These are phyloP conservation scores for Notolepis coatsorum DNA, from an alignment of 2,797 vertebrate species.

Conservation along the genomic window DNA sequence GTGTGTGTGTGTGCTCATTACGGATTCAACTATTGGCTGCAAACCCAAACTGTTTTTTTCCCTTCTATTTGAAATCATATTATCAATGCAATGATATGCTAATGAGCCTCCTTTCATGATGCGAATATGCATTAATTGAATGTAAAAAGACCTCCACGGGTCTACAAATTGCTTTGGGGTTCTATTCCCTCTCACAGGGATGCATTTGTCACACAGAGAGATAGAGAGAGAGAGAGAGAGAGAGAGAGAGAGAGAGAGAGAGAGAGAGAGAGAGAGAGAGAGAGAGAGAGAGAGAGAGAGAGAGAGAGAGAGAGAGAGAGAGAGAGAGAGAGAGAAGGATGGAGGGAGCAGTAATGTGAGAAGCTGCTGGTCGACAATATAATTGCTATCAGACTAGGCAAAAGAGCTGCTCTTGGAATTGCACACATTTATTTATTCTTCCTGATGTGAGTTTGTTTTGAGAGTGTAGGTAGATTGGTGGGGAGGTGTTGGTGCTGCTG, in stretches of 20 bases:
- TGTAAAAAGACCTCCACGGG: conserved; percentile 36
- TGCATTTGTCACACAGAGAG: conserved; percentile 44
- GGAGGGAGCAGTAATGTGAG: no score
- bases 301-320: background rate
- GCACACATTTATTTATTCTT: no score
- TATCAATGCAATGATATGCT: conserved; percentile 35
- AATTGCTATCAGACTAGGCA: no score
- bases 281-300: background rate
- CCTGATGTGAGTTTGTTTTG: no score
- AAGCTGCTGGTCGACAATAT: no score
- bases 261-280: background rate
- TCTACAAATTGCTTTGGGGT: conserved; percentile 57
- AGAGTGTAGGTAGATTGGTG: no score
- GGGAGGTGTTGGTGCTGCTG: no score
- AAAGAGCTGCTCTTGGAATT: no score
- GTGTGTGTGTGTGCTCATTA: conserved; percentile 28
- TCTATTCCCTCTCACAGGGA: conserved; percentile 55
- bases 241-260: background rate
- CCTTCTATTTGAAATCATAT: background rate
- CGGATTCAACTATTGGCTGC: conserved; percentile 22
- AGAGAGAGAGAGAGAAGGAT: no score
- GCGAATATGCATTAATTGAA: conserved; percentile 45
- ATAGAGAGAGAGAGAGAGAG: conserved; percentile 25
- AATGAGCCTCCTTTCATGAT: conserved; percentile 38
- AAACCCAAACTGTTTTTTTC: background rate